Conservation (phyloP, 1,140 invertebrate species). For the Magallana angulata region DNA sequence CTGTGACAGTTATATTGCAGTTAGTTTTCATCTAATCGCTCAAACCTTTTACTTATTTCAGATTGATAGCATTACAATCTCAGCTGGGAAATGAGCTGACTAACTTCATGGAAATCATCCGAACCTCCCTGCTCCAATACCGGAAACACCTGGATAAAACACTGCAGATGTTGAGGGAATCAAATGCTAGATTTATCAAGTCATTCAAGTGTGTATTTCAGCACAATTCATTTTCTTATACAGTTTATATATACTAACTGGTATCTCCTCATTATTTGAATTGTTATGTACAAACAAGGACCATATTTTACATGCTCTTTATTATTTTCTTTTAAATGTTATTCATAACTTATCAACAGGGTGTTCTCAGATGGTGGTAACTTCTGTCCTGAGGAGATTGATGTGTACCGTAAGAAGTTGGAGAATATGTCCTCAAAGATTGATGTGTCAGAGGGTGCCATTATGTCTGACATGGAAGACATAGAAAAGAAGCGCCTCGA, state of each 20-base stretch:
- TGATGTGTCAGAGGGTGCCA: constrained; percentile 75
- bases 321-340: too few relatives aligned
- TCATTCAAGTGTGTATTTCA: constrained; percentile 77
- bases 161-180: constrained; percentile 77
- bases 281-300: too few relatives aligned
- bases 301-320: too few relatives aligned
- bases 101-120: constrained; percentile 77
- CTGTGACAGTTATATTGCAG: too few relatives aligned
- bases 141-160: constrained; percentile 77
- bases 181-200: constrained; percentile 78
- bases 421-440: constrained; percentile 78
- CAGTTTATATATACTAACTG: too few relatives aligned
- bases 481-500: constrained; percentile 79
- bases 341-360: constrained; percentile 54
- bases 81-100: constrained; percentile 74
- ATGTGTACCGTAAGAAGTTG: constrained; percentile 76
- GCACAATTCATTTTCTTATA: not conserved
- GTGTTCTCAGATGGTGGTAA: constrained; percentile 80
- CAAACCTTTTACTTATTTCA: constrained; percentile 54
- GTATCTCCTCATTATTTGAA: too few relatives aligned
- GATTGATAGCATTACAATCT: constrained; percentile 74
- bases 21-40: too few relatives aligned
- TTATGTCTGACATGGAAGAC: constrained; percentile 79
- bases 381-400: constrained; percentile 79
- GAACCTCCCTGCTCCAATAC: constrained; percentile 76